Conservation (phyloP, 1,140 invertebrate genomes). For the Aphelenchoides avenae region DNA sequence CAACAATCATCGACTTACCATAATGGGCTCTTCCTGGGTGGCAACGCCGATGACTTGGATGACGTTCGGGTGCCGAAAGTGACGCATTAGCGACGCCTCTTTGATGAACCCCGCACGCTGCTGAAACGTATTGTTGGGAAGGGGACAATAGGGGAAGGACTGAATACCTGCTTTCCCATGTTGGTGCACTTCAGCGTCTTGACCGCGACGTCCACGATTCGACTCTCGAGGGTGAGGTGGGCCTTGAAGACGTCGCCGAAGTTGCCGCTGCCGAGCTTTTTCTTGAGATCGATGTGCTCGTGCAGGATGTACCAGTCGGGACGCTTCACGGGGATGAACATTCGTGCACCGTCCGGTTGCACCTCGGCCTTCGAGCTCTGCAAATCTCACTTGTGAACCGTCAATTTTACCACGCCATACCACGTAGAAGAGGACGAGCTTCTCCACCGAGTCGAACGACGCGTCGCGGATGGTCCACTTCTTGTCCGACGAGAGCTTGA, state of each 20-base stretch:
- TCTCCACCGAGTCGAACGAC: too few relatives aligned
- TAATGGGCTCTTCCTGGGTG: constrained; percentile 60
- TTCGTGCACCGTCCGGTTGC: not conserved
- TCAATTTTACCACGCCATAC: too few relatives aligned
- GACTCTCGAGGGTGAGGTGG: too few relatives aligned
- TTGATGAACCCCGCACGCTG: constrained; percentile 39
- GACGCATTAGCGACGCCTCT: constrained; percentile 38
- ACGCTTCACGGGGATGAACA: constrained; percentile 32
- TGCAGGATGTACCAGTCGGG: constrained; percentile 46
- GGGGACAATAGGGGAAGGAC: too few relatives aligned
- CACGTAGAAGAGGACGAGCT: too few relatives aligned
- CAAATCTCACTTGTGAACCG: too few relatives aligned
- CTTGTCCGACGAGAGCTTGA: too few relatives aligned
- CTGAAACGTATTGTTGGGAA: constrained; percentile 45
- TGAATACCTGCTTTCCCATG: too few relatives aligned
- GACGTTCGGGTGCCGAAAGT: constrained; percentile 59
- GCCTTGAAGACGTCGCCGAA: constrained; percentile 39
- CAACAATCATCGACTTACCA: too few relatives aligned
- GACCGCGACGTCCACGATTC: not conserved
- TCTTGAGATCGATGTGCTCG: constrained; percentile 37
- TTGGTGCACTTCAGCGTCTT: not conserved
- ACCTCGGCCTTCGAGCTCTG: too few relatives aligned
- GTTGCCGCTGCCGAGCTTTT: constrained; percentile 48
- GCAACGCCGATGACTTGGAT: constrained; percentile 62
- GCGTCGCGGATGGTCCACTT: too few relatives aligned